Evolutionary conservation across 2,113 vertebrate genomes (phyloP), one percentile per base, ranked within the genome.

Genomic region (Siniperca chuatsi): DNA sequence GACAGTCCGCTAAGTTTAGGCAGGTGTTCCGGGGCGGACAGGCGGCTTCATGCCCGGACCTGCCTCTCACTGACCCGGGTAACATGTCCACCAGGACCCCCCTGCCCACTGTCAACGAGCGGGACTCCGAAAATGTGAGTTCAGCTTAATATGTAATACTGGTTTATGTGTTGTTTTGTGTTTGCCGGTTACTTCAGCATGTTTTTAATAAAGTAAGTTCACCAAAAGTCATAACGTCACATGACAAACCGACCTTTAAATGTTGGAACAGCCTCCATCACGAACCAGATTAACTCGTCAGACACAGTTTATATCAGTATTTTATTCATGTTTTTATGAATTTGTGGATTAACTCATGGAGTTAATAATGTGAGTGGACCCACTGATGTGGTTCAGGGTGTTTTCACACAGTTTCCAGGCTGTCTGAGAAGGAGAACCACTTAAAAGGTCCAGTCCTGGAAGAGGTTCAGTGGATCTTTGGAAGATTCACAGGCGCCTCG

Each of bases 11-110:
- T 44, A 25, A 62, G 42, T 78, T 76, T 4, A 57, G 76, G 15
- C 75, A 75, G 88, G 78, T 80, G 84, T 79, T 84, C 61, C 57
- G 68, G 67, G 52, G 29, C 68, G 69, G 69, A 82, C 60, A 15
- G 62, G 29, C 76, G 78, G 70, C 85, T 87, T 79, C 79, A 87
- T 87, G 89, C 82, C 20, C 76, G 75, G 37, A 57, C 40, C 46
- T 57, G 23, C 54, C 29, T 54, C 79, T n/a, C 55, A 25, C 33
- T 90, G 89, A 87, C 50, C 82, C 69, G 68, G 76, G 55, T 57
- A 90, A 54, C 72, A 90, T 86, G 89, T 90, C 89, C 72, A 21
- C 80, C 58, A 88, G 89, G 81, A 88, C 86, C 64, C 89, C 81
- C 2, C 86, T 90, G 64, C 77, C 89, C 64, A 88, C 89, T 1